Percentiles rank a stretch among this genome's conserved stretches.
phyloP scores from a whole-genome alignment of 1,140 invertebrate species.

The Zelostemma sp. region DNA sequence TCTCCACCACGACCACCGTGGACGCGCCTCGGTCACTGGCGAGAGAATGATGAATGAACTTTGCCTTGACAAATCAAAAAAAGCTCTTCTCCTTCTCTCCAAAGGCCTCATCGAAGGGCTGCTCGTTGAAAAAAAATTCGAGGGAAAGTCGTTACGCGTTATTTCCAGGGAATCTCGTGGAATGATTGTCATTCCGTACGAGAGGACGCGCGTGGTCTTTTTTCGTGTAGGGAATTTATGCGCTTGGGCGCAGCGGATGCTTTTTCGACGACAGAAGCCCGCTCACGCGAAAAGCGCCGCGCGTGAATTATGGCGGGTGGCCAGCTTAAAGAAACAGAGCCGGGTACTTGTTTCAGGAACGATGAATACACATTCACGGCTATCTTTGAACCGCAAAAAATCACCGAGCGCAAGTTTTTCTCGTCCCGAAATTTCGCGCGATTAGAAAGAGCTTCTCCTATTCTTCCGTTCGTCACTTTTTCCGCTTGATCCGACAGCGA shows the following conservation, averaged over 20 bases:
- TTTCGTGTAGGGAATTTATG: conserved; percentile 20
- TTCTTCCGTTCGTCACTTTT: neutral
- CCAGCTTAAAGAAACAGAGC: conserved; percentile 40
- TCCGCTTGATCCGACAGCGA: neutral
- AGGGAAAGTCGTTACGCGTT: neutral
- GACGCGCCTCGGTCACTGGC: conserved; percentile 22
- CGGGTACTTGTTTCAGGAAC: conserved; percentile 34
- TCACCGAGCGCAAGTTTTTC: neutral
- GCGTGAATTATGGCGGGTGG: conserved; percentile 53
- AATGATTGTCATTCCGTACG: conserved; percentile 19
- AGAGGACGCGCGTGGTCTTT: neutral
- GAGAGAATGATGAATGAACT: conserved; percentile 42
- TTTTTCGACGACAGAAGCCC: conserved; percentile 43
- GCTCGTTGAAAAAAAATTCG: neutral
- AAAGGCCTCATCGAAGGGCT: neutral
- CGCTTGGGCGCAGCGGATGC: conserved; percentile 27
- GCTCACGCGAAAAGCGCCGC: conserved; percentile 37
- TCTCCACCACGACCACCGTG: conserved; percentile 29
- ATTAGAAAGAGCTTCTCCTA: neutral
- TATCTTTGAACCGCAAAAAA: conserved; percentile 30
- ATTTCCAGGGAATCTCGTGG: neutral
- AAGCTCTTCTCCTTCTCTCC: conserved; percentile 17
- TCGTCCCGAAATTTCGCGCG: too few relatives aligned
- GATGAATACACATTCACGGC: conserved; percentile 41
- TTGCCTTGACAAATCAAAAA: conserved; percentile 14